Conservation (phyloP, 2,888 invertebrate genomes). For the Amphipyra berbera region DNA sequence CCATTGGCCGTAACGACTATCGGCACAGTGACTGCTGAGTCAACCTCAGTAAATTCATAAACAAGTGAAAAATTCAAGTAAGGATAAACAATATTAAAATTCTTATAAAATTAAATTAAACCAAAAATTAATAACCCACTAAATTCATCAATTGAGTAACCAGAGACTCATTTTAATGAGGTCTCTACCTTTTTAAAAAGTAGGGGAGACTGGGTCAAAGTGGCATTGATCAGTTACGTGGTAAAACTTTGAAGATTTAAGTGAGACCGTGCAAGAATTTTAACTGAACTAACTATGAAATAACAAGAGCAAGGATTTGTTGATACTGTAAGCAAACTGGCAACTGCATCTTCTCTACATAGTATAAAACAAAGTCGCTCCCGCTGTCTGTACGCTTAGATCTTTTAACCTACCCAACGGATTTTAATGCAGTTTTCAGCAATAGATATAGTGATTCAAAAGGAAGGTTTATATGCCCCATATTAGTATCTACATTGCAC, state of each 20-base stretch:
- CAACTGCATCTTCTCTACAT: too few relatives aligned
- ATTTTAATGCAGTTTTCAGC: too few relatives aligned
- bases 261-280: conserved; percentile 2
- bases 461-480: too few relatives aligned
- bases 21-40: too few relatives aligned
- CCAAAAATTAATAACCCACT: conserved; percentile 27
- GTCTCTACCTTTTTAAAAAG: conserved; percentile 34
- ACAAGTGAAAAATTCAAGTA: too few relatives aligned
- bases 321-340: conserved; percentile 10
- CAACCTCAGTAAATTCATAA: too few relatives aligned
- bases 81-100: neutral
- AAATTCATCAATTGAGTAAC: conserved; percentile 33
- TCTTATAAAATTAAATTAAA: conserved; percentile 4
- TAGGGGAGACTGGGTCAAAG: conserved; percentile 21
- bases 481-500: too few relatives aligned
- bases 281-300: conserved; percentile 2
- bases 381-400: too few relatives aligned
- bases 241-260: neutral
- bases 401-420: too few relatives aligned
- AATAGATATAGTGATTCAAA: too few relatives aligned
- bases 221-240: conserved; percentile 7
- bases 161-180: conserved; percentile 40
- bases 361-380: too few relatives aligned
- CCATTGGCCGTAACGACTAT: too few relatives aligned
- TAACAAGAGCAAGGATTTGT: conserved; percentile 8